Evolutionary conservation across 2,888 invertebrate species (phyloP), one percentile per base, ranked within the genome.

Genomic region (Heliconius ethilla): DNA sequence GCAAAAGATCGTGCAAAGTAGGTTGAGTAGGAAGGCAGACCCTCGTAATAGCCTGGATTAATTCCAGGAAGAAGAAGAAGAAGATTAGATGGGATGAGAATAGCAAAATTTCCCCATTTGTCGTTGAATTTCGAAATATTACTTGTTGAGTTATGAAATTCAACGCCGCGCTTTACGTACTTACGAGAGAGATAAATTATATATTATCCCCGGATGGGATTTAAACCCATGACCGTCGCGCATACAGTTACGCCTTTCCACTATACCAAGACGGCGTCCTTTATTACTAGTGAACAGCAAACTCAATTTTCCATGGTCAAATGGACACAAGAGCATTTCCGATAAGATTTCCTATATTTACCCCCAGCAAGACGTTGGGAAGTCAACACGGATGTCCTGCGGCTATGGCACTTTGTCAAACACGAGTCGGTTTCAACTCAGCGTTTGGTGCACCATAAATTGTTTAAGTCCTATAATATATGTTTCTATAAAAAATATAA

Each of bases 341-440:
- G 73, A 77, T 77, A 77, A 73, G 72, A 73, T 77, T 73, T 77
- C 73, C 77, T 67, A 70, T 77, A 73, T 77, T 77, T 66, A 73
- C 77, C 15, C 66, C 67, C 70, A 45, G 29, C 62, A 74, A 76
- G 76, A 65, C 33, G 66, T n/a, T 55, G 66, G 66, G 70, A 70
- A 77, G 77, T 67, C 67, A 73, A 73, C 72, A 73, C 77, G 73
- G 73, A 77, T 77, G 77, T 77, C 77, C 77, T 73, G 73, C 77
- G 77, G 77, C 77, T 73, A 73, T 73, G 66, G 66, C 73, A 73
- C 77, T 77, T 77, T 77, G 77, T 77, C 77, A 76, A 76, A 76
- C 70, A 76, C 70, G 25, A 77, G 66, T 59, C 33, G 27, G 51
- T 66, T 67, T 69, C 72, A 37, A 63, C 62, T 40, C 40, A 11